Base-by-base conservation (phyloP, 2,113 vertebrate genomes). In the Periophthalmus modestus region DNA sequence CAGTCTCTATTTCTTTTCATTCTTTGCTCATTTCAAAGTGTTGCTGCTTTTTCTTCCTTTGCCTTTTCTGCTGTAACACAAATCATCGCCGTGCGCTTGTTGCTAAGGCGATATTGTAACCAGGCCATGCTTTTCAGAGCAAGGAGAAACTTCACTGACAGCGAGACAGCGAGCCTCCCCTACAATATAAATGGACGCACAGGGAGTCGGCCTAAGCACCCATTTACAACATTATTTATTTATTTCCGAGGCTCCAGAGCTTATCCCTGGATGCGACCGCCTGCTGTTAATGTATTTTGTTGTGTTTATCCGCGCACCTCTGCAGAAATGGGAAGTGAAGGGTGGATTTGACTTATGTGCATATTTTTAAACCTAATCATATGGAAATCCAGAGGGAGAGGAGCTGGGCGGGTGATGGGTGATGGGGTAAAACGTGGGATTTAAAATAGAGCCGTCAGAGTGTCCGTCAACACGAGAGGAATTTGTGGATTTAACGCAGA, bases 21-120 rank as follows among this genome's bases (percentile, higher is more conserved):
- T 36, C 19, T 2, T 4, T 65, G 62, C 62, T 65, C 34, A 39
- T 65, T 65, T 43, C 18, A 12, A 52, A 61, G 46, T n/a, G 62
- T 63, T 7, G 15, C n/a, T 55, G 52, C 71, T 63, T 52, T 7
- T 59, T 10, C 77, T 15, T 18, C n/a, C 15, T 59, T 59, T 11
- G 39, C 62, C 7, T 55, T 55, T 55, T 54, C 70, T 16, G 36
- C 54, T 39, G 62, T 23, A 16, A 72, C 23, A 61, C 52, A 61
- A n/a, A 66, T 21, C 18, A 13, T 59, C 24, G 43, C 78, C 68
- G 28, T 50, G 33, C 59, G 63, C 74, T 68, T 86, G 84, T 81
- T 86, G 80, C 85, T 78, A 81, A 69, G 75, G 79, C 79, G 79
- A 83, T 81, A 85, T 61, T 74, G 81, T 57, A 87, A 76, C 74